These are phyloP conservation scores for Lithobates pipiens DNA, from an alignment of 2,797 vertebrate species.

Conservation along the genomic window DNA sequence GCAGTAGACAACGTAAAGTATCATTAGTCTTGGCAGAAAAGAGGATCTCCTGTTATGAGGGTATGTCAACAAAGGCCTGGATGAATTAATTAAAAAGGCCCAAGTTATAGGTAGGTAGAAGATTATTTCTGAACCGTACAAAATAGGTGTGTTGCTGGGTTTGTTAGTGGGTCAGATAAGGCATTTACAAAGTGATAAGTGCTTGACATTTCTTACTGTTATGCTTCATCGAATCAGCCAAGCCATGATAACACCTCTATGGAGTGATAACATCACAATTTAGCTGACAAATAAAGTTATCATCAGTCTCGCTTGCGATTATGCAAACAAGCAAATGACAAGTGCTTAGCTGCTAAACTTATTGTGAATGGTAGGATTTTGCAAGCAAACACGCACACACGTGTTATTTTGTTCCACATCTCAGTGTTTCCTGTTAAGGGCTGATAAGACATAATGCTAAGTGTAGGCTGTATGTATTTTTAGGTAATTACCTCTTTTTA, in stretches of 20 bases:
- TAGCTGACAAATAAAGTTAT: slow-evolving; percentile 37
- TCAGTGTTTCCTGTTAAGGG: background rate
- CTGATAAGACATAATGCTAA: background rate
- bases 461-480: background rate
- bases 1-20: background rate
- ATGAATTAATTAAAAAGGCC: background rate
- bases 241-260: slow-evolving; percentile 11
- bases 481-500: background rate
- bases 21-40: no score
- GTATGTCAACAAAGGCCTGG: no score
- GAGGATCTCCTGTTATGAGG: no score
- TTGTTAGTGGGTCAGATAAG: slow-evolving; percentile 1
- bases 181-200: slow-evolving; percentile 22
- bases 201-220: background rate
- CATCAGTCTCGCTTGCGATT: slow-evolving; percentile 37
- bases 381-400: background rate
- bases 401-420: slow-evolving; percentile 1
- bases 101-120: background rate
- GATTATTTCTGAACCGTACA: background rate
- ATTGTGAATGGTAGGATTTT: slow-evolving; percentile 26
- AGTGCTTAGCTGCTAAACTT: slow-evolving; percentile 20
- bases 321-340: slow-evolving; percentile 26
- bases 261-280: slow-evolving; percentile 34
- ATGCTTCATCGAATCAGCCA: slow-evolving; percentile 7
- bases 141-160: background rate